Percentiles rank a stretch among this genome's conserved stretches.
These are phyloP conservation scores for Drosophila sucinea DNA, from an alignment of 1,140 invertebrate genomes.

Conservation along the genomic window DNA sequence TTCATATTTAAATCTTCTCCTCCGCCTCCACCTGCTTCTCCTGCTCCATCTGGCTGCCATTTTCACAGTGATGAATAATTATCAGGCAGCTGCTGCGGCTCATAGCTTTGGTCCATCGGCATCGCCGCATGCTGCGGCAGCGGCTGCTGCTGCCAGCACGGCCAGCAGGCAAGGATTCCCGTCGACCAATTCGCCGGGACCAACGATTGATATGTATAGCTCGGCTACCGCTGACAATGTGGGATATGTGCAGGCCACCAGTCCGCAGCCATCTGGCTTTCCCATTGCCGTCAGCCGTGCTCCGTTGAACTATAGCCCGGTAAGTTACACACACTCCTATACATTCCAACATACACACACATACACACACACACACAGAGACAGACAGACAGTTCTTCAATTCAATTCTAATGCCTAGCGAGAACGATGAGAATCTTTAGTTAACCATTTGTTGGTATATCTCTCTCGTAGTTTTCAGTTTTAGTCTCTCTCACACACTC, in stretches of 20 bases:
- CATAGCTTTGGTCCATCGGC: constrained; percentile 87
- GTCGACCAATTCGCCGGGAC: constrained; percentile 93
- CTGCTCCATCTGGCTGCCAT: not conserved
- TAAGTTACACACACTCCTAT: constrained; percentile 84
- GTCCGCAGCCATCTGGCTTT: constrained; percentile 95
- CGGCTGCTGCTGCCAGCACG: constrained; percentile 87
- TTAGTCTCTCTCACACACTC: constrained; percentile 29
- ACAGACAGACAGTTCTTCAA: not conserved
- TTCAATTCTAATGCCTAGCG: not conserved
- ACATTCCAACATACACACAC: constrained; percentile 4
- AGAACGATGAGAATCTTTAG: too few relatives aligned
- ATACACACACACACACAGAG: constrained; percentile 28
- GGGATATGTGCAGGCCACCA: constrained; percentile 95
- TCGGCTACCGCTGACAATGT: constrained; percentile 92
- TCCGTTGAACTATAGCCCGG: constrained; percentile 94
- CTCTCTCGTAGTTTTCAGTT: not conserved
- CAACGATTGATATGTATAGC: constrained; percentile 94
- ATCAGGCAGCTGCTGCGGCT: constrained; percentile 91
- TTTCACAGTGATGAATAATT: constrained; percentile 95
- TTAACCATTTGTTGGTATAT: too few relatives aligned
- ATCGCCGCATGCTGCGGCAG: constrained; percentile 84
- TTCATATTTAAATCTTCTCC: not conserved
- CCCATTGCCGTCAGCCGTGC: constrained; percentile 95
- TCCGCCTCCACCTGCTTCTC: not conserved
- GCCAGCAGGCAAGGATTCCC: constrained; percentile 91